These are phyloP conservation scores for Syncerus caffer DNA, from an alignment of 2,797 vertebrate genomes.

Conservation along the genomic window DNA sequence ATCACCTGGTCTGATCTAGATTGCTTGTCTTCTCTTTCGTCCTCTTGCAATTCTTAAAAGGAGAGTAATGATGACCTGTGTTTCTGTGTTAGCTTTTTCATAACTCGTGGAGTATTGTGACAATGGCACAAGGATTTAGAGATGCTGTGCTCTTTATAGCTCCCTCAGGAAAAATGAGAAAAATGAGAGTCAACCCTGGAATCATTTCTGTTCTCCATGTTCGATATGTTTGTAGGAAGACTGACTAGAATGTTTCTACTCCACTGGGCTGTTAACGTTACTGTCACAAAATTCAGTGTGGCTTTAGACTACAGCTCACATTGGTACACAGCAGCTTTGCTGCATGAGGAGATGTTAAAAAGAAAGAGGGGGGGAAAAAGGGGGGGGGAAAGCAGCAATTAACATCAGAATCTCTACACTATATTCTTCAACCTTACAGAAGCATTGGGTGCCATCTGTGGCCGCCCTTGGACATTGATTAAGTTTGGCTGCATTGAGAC, in stretches of 20 bases:
- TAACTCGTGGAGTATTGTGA: not conserved
- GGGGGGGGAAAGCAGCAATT: not conserved
- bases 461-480: not conserved
- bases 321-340: not conserved
- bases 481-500: slow-evolving; percentile 5
- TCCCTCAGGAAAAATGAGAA: slow-evolving; percentile 36
- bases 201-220: not conserved
- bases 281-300: not conserved
- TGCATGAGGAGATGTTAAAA: slow-evolving; percentile 18
- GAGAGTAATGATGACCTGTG: not conserved
- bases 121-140: slow-evolving; percentile 26
- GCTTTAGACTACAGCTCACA: not conserved
- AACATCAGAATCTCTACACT: not conserved
- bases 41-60: slow-evolving; percentile 14
- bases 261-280: not conserved
- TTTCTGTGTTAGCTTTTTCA: not conserved
- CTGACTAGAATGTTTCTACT: not conserved
- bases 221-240: not conserved
- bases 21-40: not conserved
- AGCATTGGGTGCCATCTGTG: not conserved
- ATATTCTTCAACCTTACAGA: slow-evolving; percentile 1
- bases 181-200: not conserved
- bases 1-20: not conserved
- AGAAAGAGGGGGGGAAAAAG: not conserved
- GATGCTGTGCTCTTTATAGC: not conserved